phyloP scores from a whole-genome alignment of 2,888 invertebrate genomes.

The Rhingia campestris region DNA sequence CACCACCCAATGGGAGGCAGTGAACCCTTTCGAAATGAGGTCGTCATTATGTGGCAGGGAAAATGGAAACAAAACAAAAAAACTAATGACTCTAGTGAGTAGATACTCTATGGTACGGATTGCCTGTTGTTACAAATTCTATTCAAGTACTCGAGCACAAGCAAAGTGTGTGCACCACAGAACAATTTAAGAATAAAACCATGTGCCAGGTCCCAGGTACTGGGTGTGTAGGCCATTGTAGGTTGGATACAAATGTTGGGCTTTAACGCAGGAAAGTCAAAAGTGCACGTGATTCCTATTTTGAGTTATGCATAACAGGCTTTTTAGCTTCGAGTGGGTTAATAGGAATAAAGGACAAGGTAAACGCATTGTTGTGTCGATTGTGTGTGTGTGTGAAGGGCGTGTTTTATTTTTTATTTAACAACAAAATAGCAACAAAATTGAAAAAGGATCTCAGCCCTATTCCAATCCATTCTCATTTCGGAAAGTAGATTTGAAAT shows the following conservation, averaged over 20 bases:
- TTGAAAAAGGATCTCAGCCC: too few relatives aligned
- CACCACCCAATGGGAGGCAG: neutral
- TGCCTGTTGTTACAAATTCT: neutral
- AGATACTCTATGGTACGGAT: neutral
- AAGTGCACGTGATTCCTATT: neutral
- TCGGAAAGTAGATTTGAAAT: too few relatives aligned
- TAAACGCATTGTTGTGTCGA: too few relatives aligned
- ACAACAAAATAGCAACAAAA: too few relatives aligned
- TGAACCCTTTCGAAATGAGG: constrained; percentile 12
- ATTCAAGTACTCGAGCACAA: neutral
- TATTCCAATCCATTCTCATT: too few relatives aligned
- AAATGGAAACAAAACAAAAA: neutral
- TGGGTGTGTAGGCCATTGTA: too few relatives aligned
- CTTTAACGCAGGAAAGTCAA: too few relatives aligned
- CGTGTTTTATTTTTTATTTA: too few relatives aligned
- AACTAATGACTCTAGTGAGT: neutral
- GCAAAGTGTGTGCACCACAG: neutral
- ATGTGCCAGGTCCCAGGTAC: too few relatives aligned
- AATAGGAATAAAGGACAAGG: too few relatives aligned
- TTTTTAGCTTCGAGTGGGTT: neutral
- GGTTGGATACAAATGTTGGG: too few relatives aligned
- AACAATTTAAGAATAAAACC: neutral
- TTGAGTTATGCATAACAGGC: neutral
- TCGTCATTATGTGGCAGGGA: neutral
- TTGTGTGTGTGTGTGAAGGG: too few relatives aligned